Evolutionary conservation across 2,888 invertebrate genomes (phyloP).

Genomic region (Embidobia sp.): DNA sequence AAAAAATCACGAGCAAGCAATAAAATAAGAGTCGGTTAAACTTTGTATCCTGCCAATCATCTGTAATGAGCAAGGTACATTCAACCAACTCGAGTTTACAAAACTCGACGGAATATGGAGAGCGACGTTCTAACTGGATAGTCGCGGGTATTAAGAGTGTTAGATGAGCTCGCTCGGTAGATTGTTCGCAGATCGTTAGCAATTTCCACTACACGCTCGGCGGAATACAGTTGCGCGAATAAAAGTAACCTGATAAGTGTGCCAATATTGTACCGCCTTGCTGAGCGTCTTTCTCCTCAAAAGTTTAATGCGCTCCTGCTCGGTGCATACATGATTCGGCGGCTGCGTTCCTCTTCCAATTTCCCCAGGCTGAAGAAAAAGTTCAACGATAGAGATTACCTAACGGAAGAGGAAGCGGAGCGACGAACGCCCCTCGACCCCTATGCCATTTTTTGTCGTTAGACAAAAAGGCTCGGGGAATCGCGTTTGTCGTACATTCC

Average conservation of each 20-base stretch:
- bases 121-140: too few relatives aligned
- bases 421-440: slow-evolving; percentile 6
- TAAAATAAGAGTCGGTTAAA: too few relatives aligned
- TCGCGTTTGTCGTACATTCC: slow-evolving; percentile 38
- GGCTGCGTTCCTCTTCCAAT: slow-evolving; percentile 36
- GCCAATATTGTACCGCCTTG: slow-evolving; percentile 26
- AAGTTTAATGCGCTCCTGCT: slow-evolving; percentile 33
- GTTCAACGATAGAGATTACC: slow-evolving; percentile 45
- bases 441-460: slow-evolving; percentile 41
- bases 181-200: slow-evolving; percentile 36
- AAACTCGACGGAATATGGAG: too few relatives aligned
- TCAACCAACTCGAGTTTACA: too few relatives aligned
- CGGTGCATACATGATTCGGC: slow-evolving; percentile 50
- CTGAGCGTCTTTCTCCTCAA: slow-evolving; percentile 22
- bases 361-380: slow-evolving; percentile 30
- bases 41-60: too few relatives aligned
- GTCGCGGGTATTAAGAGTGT: neutral
- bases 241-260: slow-evolving; percentile 40
- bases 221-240: slow-evolving; percentile 28
- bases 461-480: slow-evolving; percentile 41
- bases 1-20: too few relatives aligned
- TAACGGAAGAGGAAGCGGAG: slow-evolving; percentile 38
- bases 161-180: neutral
- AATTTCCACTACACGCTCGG: neutral
- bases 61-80: too few relatives aligned